These are phyloP conservation scores for Antedon mediterranea DNA, from an alignment of 53 echinoderm and acorn worm genomes.

Conservation along the genomic window DNA sequence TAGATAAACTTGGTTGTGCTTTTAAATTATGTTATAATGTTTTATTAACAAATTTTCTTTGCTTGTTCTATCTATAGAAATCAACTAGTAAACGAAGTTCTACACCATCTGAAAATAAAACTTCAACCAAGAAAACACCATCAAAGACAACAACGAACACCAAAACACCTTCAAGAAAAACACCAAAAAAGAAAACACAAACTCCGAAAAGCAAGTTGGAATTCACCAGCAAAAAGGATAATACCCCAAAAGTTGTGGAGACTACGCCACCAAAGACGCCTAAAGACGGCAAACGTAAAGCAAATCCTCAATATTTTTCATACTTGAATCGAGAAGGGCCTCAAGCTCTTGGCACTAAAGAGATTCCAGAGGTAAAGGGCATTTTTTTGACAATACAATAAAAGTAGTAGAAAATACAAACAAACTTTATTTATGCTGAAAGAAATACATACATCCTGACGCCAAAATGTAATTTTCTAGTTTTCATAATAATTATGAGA, in stretches of 20 bases:
- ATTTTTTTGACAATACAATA: neutral
- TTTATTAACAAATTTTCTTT: too few relatives aligned
- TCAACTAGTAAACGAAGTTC: too few relatives aligned
- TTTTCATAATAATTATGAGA: too few relatives aligned
- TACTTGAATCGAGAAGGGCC: constrained; percentile 82
- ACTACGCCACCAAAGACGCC: constrained; percentile 5
- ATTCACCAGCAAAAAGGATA: neutral
- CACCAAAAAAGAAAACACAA: constrained; percentile 7
- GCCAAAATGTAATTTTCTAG: too few relatives aligned
- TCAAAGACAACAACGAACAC: neutral
- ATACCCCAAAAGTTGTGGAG: neutral
- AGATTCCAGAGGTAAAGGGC: constrained; percentile 56
- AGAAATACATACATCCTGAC: too few relatives aligned
- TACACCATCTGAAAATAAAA: neutral
- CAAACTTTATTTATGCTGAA: too few relatives aligned
- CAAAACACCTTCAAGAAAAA: neutral
- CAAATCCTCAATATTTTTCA: constrained; percentile 44
- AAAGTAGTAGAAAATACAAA: too few relatives aligned
- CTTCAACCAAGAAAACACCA: neutral
- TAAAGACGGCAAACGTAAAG: constrained; percentile 3
- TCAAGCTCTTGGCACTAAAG: constrained; percentile 54
- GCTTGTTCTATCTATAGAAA: too few relatives aligned
- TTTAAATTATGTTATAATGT: too few relatives aligned
- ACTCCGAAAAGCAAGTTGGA: neutral
- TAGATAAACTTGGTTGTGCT: too few relatives aligned